Conservation (phyloP, 1,140 invertebrate species). For the Drosophila subobscura region DNA sequence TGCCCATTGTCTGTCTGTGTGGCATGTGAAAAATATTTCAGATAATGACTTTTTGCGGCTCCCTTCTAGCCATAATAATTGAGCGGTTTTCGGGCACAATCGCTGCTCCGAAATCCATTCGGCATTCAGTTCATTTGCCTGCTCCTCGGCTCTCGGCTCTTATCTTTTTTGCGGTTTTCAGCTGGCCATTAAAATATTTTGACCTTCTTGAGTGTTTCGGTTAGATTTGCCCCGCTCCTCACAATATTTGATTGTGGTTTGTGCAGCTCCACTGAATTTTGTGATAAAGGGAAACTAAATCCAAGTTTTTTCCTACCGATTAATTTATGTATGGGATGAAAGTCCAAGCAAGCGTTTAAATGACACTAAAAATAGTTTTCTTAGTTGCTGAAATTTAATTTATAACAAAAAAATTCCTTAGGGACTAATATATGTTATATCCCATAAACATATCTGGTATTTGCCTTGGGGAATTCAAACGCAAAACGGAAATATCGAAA, state of each 20-base stretch:
- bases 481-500: too few relatives aligned
- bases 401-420: too few relatives aligned
- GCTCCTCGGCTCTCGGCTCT: slow-evolving; percentile 13
- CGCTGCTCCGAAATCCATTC: background rate
- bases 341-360: too few relatives aligned
- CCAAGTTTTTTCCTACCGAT: slow-evolving; percentile 23
- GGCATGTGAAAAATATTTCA: slow-evolving; percentile 77
- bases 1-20: slow-evolving; percentile 28
- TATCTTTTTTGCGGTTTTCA: slow-evolving; percentile 39
- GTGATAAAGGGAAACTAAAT: slow-evolving; percentile 13
- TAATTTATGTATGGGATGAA: too few relatives aligned
- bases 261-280: slow-evolving; percentile 20
- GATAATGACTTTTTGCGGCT: slow-evolving; percentile 71
- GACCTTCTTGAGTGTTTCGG: slow-evolving; percentile 44
- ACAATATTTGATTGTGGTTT: slow-evolving; percentile 51
- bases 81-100: slow-evolving; percentile 65
- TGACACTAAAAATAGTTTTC: too few relatives aligned
- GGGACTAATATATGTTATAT: too few relatives aligned
- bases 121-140: slow-evolving; percentile 57
- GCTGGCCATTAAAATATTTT: slow-evolving; percentile 65
- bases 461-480: too few relatives aligned
- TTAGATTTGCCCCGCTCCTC: slow-evolving; percentile 45
- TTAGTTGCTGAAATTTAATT: too few relatives aligned
- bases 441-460: too few relatives aligned
- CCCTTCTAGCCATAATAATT: slow-evolving; percentile 64